Conservation (phyloP, 2,113 vertebrate species). For the Parus major region DNA sequence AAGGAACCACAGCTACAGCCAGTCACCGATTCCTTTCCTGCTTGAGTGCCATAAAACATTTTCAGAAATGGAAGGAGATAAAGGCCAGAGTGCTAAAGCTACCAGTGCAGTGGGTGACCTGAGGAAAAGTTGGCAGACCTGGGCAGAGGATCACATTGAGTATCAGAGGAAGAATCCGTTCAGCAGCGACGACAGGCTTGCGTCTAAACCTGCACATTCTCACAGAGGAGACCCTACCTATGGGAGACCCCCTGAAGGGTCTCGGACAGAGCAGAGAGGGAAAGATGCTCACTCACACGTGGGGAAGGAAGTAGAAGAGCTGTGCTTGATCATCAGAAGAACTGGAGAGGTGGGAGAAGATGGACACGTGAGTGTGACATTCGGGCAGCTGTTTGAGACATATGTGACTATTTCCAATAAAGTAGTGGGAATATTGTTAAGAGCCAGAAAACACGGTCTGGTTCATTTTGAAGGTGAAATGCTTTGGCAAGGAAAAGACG, state of each 20-base stretch:
- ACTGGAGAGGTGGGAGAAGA: conserved; percentile 72
- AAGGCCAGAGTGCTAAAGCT: background rate
- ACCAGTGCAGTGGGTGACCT: conserved; percentile 74
- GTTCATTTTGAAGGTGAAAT: conserved; percentile 90
- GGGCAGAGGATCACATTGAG: conserved; percentile 80
- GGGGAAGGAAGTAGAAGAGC: conserved; percentile 81
- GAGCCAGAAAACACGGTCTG: conserved; percentile 85
- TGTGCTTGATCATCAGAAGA: conserved; percentile 79
- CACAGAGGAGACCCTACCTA: conserved; percentile 74
- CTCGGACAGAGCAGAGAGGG: conserved; percentile 83
- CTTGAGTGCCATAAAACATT: background rate
- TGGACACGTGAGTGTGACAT: conserved; percentile 72
- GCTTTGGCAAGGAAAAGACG: conserved; percentile 92
- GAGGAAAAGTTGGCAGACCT: conserved; percentile 85
- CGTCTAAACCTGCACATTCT: background rate
- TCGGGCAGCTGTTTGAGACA: conserved; percentile 84
- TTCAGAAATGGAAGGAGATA: conserved; percentile 36
- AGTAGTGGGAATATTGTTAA: conserved; percentile 85
- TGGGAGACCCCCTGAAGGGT: conserved; percentile 83
- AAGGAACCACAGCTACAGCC: background rate
- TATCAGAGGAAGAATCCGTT: conserved; percentile 88
- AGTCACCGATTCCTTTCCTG: background rate
- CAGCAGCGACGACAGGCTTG: conserved; percentile 63
- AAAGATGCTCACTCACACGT: conserved; percentile 83
- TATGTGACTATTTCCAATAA: conserved; percentile 91